phyloP scores from a whole-genome alignment of 2,888 invertebrate genomes.

The Boloria selene region DNA sequence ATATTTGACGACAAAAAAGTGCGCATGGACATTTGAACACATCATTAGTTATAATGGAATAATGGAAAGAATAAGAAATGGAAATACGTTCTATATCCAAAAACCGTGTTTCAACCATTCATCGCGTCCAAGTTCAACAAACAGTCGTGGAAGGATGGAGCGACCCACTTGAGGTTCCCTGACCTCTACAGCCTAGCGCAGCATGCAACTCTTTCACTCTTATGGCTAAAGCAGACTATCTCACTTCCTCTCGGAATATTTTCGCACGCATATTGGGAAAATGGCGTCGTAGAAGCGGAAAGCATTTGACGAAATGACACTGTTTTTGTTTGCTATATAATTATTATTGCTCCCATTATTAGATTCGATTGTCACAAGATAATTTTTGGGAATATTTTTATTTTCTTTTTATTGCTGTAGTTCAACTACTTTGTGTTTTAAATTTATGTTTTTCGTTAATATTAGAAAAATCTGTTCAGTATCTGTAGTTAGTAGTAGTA shows the following conservation, averaged over 20 bases:
- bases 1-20: neutral
- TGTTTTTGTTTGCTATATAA: slow-evolving; percentile 42
- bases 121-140: slow-evolving; percentile 76
- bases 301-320: slow-evolving; percentile 61
- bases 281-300: slow-evolving; percentile 60
- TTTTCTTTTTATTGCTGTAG: neutral
- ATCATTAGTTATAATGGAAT: slow-evolving; percentile 42
- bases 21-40: slow-evolving; percentile 39
- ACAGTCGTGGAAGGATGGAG: slow-evolving; percentile 76
- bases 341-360: slow-evolving; percentile 11
- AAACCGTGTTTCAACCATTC: slow-evolving; percentile 70
- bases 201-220: slow-evolving; percentile 55
- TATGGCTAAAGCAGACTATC: slow-evolving; percentile 45
- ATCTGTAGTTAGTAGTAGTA: too few relatives aligned
- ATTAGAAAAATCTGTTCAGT: too few relatives aligned
- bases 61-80: slow-evolving; percentile 46
- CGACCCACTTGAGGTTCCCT: slow-evolving; percentile 81
- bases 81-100: slow-evolving; percentile 61
- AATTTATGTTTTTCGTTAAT: too few relatives aligned
- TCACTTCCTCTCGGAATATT: slow-evolving; percentile 77
- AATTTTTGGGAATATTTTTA: neutral
- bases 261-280: slow-evolving; percentile 76
- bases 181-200: slow-evolving; percentile 77
- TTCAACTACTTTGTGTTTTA: too few relatives aligned
- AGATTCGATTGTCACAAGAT: neutral